Conservation (phyloP, 30 jellyfish, hydroid and myxozoan species). For the Pelagia noctiluca region DNA sequence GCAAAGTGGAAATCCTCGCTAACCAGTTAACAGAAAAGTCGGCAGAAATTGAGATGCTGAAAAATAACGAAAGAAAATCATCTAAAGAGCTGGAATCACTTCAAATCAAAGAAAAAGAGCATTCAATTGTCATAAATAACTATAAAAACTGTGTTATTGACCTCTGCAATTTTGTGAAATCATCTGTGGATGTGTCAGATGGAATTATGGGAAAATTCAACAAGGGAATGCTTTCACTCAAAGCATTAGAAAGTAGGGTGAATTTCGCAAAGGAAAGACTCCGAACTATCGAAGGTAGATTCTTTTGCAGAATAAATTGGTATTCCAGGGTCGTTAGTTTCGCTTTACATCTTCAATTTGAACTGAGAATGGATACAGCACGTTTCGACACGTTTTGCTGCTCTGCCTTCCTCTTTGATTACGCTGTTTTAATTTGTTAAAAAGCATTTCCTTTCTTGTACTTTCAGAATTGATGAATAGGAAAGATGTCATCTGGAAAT, state of each 20-base stretch:
- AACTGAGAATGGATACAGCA: too few species aligned
- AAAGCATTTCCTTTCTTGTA: neutral
- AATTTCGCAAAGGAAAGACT: slow-evolving; percentile 58
- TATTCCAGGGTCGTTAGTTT: neutral
- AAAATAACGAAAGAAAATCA: neutral
- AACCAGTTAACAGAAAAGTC: slow-evolving; percentile 6
- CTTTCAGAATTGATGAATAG: neutral
- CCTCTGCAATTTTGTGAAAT: neutral
- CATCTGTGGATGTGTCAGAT: neutral
- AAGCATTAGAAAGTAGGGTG: slow-evolving; percentile 50
- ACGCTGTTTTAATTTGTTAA: too few species aligned
- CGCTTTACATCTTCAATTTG: too few species aligned
- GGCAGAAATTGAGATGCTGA: slow-evolving; percentile 44
- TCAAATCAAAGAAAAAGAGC: slow-evolving; percentile 7
- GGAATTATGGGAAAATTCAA: neutral
- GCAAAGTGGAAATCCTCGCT: neutral
- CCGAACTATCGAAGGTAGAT: slow-evolving; percentile 35
- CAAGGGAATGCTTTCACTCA: slow-evolving; percentile 10
- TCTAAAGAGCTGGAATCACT: slow-evolving; percentile 6
- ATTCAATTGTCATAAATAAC: neutral
- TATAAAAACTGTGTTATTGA: neutral
- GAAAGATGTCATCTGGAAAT: neutral
- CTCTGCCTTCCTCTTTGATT: too few species aligned
- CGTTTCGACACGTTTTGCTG: too few species aligned
- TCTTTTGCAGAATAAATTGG: neutral